Evolutionary conservation across 2,888 invertebrate species (phyloP).

Genomic region (Flexamia atlantica): DNA sequence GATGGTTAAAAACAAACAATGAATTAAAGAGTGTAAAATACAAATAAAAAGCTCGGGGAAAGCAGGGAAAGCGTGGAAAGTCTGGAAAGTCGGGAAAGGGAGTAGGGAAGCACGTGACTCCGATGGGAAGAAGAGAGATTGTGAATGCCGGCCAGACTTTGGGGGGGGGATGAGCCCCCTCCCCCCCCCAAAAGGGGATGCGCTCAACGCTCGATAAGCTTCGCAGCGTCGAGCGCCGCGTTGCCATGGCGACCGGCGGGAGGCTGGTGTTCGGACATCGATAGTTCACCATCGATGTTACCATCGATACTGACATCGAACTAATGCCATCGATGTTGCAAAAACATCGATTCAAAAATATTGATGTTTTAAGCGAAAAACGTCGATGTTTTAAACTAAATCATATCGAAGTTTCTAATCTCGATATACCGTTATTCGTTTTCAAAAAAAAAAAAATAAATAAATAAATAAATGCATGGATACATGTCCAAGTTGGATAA

Average conservation of each 20-base stretch:
- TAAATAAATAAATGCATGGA: no score
- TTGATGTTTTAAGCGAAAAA: no score
- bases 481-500: no score
- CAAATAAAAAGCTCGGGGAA: conserved; percentile 52
- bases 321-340: no score
- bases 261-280: no score
- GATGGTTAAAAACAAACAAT: conserved; percentile 55
- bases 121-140: conserved; percentile 41
- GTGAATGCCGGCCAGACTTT: conserved; percentile 42
- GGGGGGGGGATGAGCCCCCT: conserved; percentile 2
- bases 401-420: no score
- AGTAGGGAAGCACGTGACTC: conserved; percentile 45
- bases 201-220: conserved; percentile 47
- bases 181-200: neutral
- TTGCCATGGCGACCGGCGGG: conserved; percentile 41
- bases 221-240: conserved; percentile 42
- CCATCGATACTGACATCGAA: no score
- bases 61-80: no score
- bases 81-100: neutral
- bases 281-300: no score
- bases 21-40: conserved; percentile 55
- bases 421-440: no score
- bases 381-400: neutral
- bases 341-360: no score
- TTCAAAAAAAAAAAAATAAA: no score